Evolutionary conservation across 2,797 vertebrate species (phyloP).

Genomic region (Pangasius krempfi): DNA sequence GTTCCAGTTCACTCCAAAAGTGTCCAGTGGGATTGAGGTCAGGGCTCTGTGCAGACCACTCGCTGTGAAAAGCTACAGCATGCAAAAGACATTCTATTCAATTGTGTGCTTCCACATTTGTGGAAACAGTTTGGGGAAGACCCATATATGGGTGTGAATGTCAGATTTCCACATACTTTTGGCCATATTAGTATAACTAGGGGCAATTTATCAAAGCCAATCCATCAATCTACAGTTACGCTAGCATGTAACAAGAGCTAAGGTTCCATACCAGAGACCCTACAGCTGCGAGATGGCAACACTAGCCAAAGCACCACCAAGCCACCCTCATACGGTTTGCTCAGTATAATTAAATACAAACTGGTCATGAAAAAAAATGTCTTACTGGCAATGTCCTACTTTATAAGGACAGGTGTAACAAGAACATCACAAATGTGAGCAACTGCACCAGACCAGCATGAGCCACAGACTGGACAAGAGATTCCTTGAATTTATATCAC

Average conservation of each 20-base stretch:
- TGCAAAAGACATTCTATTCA: neutral
- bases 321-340: neutral
- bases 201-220: neutral
- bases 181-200: neutral
- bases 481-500: neutral
- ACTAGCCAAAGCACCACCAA: neutral
- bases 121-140: neutral
- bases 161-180: neutral
- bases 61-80: neutral
- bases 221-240: neutral
- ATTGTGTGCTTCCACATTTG: neutral
- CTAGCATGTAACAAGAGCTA: neutral
- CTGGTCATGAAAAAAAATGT: neutral
- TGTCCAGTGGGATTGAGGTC: neutral
- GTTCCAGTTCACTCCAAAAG: neutral
- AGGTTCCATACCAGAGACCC: neutral
- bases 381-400: neutral
- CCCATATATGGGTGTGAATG: neutral
- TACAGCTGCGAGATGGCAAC: neutral
- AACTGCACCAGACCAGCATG: neutral
- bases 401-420: neutral
- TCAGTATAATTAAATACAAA: neutral
- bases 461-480: constrained; percentile 2
- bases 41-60: neutral
- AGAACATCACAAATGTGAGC: neutral